Evolutionary conservation across 1,140 invertebrate species (phyloP), one percentile per base, ranked within the genome.

Genomic region (Rhizoglyphus robini): DNA sequence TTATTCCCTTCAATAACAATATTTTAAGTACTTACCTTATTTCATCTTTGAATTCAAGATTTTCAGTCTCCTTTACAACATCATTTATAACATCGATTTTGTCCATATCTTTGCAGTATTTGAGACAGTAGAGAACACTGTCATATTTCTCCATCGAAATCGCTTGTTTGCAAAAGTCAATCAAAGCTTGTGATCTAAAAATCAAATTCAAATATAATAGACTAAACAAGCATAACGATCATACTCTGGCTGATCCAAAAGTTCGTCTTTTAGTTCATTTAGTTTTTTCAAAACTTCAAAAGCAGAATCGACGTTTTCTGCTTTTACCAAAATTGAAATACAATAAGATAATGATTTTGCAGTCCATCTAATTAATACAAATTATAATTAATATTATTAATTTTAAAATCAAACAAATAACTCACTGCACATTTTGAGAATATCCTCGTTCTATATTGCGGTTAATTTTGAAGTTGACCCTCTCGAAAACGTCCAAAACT

Each of bases 191-290:
- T 38, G 58, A 34, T 60, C 58, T 60, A 60, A 60, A 60, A 23
- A 32, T 3, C 11, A 54, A 15, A 58, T 30, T 5, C 31, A 58
- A 58, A 58, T 3, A 58, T 59, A 30, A 20, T 59, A 8, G 4
- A 34, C 4, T 5, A 38, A 59, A 30, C 4, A 59, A 31, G 13
- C 13, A 20, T 3, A 51, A 41, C 2, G n/a, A 29, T 34, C 30
- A n/a, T 34, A 60, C 58, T 60, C 58, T 20, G 58, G 32, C 27
- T 60, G 58, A 60, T 60, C 58, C 15, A 29, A 46, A 4, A 60
- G 32, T 60, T 60, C 58, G 29, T 60, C 15, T 60, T 29, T 41
- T 2, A 60, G 18, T 60, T 15, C 11, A 27, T 60, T 11, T 13
- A 60, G 15, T 3, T 30, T 60, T 32, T 60, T 23, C 30, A 60